Conservation (phyloP, 2,113 vertebrate species). For the Pseudonaja textilis region DNA sequence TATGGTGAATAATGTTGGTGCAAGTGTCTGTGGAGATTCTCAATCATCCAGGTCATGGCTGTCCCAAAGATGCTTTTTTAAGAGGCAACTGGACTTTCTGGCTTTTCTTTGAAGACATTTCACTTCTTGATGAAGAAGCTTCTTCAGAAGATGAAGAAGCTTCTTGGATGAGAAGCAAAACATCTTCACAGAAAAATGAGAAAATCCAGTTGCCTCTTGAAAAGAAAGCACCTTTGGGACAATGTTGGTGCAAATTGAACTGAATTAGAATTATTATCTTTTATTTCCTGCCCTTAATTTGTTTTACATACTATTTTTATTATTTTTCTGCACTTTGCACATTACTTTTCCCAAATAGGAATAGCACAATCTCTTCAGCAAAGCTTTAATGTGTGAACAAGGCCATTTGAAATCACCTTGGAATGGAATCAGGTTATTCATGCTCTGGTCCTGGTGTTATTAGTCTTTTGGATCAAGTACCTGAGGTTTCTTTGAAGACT, state of each 20-base stretch:
- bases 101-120: too few species aligned
- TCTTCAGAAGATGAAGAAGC: too few species aligned
- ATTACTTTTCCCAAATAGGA: background rate
- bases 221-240: too few species aligned
- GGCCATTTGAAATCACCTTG: background rate
- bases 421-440: constrained; percentile 15
- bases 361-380: background rate
- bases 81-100: too few species aligned
- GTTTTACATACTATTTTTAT: background rate
- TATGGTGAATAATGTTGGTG: background rate
- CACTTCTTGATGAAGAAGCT: too few species aligned
- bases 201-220: too few species aligned
- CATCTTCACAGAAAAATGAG: too few species aligned
- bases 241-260: background rate
- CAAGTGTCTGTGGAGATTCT: background rate
- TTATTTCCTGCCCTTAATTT: background rate
- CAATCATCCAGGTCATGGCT: too few species aligned
- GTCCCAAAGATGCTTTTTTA: too few species aligned
- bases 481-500: constrained; percentile 6
- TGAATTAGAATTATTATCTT: background rate
- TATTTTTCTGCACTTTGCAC: background rate
- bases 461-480: constrained; percentile 15
- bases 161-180: too few species aligned
- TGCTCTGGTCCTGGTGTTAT: constrained; percentile 4
- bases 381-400: background rate